Percentiles rank a stretch among this genome's conserved stretches.
Evolutionary conservation across 2,888 invertebrate genomes (phyloP).

Genomic region (Scotopteryx bipunctaria): DNA sequence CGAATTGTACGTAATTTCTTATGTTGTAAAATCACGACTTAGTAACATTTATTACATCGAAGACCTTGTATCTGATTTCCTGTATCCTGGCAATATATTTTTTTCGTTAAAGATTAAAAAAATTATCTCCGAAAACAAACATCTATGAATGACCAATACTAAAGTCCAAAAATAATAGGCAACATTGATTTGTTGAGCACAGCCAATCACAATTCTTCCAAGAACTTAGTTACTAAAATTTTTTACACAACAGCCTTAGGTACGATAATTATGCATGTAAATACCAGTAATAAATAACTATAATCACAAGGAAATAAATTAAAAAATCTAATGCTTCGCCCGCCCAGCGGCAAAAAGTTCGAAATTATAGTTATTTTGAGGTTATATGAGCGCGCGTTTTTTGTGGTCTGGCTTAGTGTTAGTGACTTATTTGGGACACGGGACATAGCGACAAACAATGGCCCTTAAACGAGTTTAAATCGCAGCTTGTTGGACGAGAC

Average conservation of each 20-base stretch:
- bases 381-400: conserved; percentile 21
- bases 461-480: conserved; percentile 75
- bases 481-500: conserved; percentile 67
- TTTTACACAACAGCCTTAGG: conserved; percentile 16
- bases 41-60: neutral
- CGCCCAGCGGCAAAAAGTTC: conserved; percentile 31
- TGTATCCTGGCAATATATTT: neutral
- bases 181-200: conserved; percentile 9
- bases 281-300: conserved; percentile 32
- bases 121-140: neutral
- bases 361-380: conserved; percentile 33
- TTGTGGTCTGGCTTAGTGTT: conserved; percentile 15
- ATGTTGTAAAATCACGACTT: too few species aligned
- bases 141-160: conserved; percentile 5
- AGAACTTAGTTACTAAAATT: conserved; percentile 1
- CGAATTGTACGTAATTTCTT: too few species aligned
- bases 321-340: conserved; percentile 26
- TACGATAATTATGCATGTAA: conserved; percentile 20
- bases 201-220: conserved; percentile 20
- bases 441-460: conserved; percentile 52
- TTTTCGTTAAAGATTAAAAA: neutral
- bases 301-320: conserved; percentile 30
- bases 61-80: too few species aligned
- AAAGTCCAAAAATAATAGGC: conserved; percentile 5
- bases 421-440: conserved; percentile 49